Conservation (phyloP, 2,113 vertebrate genomes). For the Porphyrio hochstetteri region DNA sequence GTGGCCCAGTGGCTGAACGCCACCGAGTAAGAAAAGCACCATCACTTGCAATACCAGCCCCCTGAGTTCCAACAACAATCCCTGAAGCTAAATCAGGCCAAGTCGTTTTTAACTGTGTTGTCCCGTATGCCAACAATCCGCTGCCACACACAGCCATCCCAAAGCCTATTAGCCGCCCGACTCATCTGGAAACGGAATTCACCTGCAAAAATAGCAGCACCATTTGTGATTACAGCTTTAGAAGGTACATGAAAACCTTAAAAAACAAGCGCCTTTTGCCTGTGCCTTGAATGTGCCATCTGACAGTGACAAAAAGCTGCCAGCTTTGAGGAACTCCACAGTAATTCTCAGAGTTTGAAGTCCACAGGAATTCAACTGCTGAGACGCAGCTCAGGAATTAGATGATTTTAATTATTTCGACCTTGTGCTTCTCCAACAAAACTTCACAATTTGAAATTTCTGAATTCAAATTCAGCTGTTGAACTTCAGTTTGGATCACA, state of each 20-base stretch:
- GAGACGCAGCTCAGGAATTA: not conserved
- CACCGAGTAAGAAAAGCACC: not conserved
- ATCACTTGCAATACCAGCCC: not conserved
- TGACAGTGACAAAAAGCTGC: not conserved
- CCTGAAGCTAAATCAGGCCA: not conserved
- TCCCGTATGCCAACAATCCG: not conserved
- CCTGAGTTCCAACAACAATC: not conserved
- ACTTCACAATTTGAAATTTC: not conserved
- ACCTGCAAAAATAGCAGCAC: not conserved
- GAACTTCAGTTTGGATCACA: not conserved
- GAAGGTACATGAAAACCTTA: not conserved
- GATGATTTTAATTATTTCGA: not conserved
- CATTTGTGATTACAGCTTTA: not conserved
- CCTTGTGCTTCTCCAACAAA: not conserved
- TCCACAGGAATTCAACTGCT: not conserved
- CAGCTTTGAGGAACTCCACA: not conserved
- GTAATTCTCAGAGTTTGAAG: not conserved
- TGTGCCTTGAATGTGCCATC: not conserved
- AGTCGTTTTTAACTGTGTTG: not conserved
- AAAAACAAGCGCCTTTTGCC: not conserved
- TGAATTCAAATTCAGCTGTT: not conserved
- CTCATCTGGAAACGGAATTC: not conserved
- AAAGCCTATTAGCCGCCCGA: not conserved
- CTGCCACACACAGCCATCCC: not conserved
- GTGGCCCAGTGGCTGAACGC: not conserved